Evolutionary conservation across 2,888 invertebrate genomes (phyloP).

Genomic region (Ormyrus labotus): DNA sequence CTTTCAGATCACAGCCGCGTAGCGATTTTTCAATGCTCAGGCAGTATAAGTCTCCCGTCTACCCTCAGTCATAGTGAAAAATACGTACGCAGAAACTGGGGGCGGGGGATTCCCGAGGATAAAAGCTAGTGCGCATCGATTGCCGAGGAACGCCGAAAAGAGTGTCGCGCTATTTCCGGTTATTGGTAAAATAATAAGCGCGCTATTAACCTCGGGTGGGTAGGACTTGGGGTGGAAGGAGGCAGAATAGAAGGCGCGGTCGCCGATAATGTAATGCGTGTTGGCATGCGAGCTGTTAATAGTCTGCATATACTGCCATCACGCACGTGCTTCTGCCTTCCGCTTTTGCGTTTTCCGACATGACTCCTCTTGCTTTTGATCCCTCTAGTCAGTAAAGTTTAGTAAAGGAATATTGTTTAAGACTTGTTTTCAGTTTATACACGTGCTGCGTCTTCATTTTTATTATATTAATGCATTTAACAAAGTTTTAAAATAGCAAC

Average conservation of each 20-base stretch:
- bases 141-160: background rate
- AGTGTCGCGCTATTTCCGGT: constrained; percentile 58
- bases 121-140: background rate
- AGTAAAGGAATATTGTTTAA: too few relatives aligned
- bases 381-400: too few relatives aligned
- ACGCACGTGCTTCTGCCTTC: constrained; percentile 16
- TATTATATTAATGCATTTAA: too few relatives aligned
- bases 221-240: constrained; percentile 31
- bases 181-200: constrained; percentile 73
- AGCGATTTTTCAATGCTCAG: constrained; percentile 28
- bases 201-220: constrained; percentile 68
- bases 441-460: too few relatives aligned
- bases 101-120: background rate
- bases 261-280: constrained; percentile 65
- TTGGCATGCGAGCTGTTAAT: constrained; percentile 67
- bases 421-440: too few relatives aligned
- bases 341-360: background rate
- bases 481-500: too few relatives aligned
- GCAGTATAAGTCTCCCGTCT: constrained; percentile 24
- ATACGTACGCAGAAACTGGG: background rate
- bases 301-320: constrained; percentile 51
- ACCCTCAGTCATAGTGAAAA: background rate
- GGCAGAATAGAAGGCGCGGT: background rate
- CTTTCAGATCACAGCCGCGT: constrained; percentile 37
- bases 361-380: too few relatives aligned